Evolutionary conservation across 2,797 vertebrate genomes (phyloP).

Genomic region (Rhabdophis nuchalis): DNA sequence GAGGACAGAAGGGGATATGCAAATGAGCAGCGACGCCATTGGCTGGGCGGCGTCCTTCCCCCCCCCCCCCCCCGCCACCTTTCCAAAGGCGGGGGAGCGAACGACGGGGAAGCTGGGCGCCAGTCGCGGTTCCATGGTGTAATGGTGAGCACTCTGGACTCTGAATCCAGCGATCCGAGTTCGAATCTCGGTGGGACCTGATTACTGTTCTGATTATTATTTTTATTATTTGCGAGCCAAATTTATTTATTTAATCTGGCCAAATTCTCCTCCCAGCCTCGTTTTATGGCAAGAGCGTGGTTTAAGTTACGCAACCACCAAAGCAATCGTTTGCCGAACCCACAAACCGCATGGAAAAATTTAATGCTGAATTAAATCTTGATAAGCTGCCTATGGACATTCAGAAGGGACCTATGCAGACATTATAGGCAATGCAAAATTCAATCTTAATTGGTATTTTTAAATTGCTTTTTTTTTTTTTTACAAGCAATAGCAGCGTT

Average conservation of each 20-base stretch:
- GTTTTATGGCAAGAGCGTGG: neutral
- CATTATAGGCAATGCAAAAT: neutral
- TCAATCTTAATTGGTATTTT: neutral
- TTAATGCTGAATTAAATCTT: neutral
- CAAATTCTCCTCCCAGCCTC: neutral
- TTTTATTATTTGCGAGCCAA: neutral
- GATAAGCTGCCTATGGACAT: too few relatives aligned
- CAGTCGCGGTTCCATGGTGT: conserved; percentile 68
- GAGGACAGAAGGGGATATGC: neutral
- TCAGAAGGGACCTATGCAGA: too few relatives aligned
- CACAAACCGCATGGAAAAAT: neutral
- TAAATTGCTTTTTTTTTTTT: too few relatives aligned
- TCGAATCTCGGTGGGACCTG: conserved; percentile 80
- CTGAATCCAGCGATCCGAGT: conserved; percentile 81
- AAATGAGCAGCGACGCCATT: neutral
- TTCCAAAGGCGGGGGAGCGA: fast-evolving
- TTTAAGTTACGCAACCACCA: neutral
- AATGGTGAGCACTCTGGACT: conserved; percentile 82
- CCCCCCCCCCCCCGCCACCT: neutral
- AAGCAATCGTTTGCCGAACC: neutral
- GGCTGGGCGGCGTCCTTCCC: neutral
- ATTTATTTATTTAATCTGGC: neutral
- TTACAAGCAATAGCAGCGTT: neutral
- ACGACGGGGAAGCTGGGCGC: fast-evolving
- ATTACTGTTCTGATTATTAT: fast-evolving